phyloP scores from a whole-genome alignment of 1,140 invertebrate species.

The Sitobion miscanthi region DNA sequence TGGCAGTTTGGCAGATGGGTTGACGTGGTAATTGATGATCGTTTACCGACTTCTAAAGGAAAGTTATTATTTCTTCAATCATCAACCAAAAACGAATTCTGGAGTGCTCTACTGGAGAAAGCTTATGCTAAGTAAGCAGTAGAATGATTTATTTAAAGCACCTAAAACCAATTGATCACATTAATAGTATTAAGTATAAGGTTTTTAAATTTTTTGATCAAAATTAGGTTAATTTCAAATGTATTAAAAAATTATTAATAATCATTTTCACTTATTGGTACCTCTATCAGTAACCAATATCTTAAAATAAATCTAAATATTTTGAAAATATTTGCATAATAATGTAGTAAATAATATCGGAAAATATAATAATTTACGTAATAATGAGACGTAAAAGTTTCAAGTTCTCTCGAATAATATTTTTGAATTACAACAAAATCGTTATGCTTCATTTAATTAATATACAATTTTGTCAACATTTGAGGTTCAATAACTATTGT shows the following conservation, averaged over 20 bases:
- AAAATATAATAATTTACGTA: background rate
- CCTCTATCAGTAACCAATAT: too few relatives aligned
- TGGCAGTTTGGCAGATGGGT: slow-evolving; percentile 95
- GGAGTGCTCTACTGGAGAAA: slow-evolving; percentile 97
- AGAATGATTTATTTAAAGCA: background rate
- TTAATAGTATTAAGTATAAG: background rate
- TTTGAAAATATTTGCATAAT: too few relatives aligned
- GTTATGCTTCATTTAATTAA: background rate
- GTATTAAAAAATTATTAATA: too few relatives aligned
- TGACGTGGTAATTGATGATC: slow-evolving; percentile 93
- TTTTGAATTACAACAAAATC: background rate
- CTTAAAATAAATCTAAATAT: too few relatives aligned
- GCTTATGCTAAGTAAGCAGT: slow-evolving; percentile 92
- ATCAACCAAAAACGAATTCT: slow-evolving; percentile 91
- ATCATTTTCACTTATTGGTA: too few relatives aligned
- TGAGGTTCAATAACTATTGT: too few relatives aligned
- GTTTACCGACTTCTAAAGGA: slow-evolving; percentile 88
- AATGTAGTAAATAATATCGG: background rate
- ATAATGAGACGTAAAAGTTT: too few relatives aligned
- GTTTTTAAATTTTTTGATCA: too few relatives aligned
- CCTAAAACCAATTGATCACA: background rate
- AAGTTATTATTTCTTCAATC: slow-evolving; percentile 93
- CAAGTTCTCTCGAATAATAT: background rate
- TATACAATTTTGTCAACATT: too few relatives aligned
- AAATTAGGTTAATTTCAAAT: too few relatives aligned